Percentiles rank a stretch among this genome's conserved stretches.
Conservation (phyloP, 30 jellyfish, hydroid and myxozoan species). For the Rhopilema esculentum region DNA sequence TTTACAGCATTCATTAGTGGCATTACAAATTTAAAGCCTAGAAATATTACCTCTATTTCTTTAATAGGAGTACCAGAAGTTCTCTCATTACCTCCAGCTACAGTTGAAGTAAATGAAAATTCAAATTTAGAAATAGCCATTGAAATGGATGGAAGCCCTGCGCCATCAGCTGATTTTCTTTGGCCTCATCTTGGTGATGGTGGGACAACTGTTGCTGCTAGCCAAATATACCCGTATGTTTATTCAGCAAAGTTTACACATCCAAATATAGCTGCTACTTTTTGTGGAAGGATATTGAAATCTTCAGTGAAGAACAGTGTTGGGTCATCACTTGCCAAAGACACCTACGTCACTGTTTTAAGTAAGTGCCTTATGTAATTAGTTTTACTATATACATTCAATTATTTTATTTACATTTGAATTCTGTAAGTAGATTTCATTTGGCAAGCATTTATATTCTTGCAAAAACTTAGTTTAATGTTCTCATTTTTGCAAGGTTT, state of each 20-base stretch:
- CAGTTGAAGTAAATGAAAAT: background rate
- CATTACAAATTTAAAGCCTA: too few species aligned
- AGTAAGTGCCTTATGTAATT: too few species aligned
- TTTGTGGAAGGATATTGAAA: slow-evolving; percentile 33
- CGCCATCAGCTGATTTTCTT: slow-evolving; percentile 22
- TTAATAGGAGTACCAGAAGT: slow-evolving; percentile 14
- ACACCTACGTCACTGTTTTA: slow-evolving; percentile 9
- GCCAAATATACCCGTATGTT: background rate
- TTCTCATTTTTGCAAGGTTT: too few species aligned
- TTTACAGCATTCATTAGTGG: too few species aligned
- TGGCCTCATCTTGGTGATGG: slow-evolving; percentile 28
- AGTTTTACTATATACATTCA: too few species aligned
- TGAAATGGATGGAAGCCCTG: slow-evolving; percentile 47
- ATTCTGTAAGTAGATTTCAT: too few species aligned
- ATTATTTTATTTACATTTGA: too few species aligned
- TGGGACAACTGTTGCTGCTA: background rate
- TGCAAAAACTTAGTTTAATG: too few species aligned
- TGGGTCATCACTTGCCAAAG: background rate
- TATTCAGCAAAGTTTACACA: slow-evolving; percentile 12
- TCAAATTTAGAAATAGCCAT: slow-evolving; percentile 6
- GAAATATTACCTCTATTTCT: too few species aligned
- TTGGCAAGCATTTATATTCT: too few species aligned
- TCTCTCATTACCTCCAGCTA: background rate
- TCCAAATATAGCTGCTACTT: slow-evolving; percentile 11
- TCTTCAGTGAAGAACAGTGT: slow-evolving; percentile 8